Conservation (phyloP, 2,113 vertebrate genomes). For the Scopus umbretta region DNA sequence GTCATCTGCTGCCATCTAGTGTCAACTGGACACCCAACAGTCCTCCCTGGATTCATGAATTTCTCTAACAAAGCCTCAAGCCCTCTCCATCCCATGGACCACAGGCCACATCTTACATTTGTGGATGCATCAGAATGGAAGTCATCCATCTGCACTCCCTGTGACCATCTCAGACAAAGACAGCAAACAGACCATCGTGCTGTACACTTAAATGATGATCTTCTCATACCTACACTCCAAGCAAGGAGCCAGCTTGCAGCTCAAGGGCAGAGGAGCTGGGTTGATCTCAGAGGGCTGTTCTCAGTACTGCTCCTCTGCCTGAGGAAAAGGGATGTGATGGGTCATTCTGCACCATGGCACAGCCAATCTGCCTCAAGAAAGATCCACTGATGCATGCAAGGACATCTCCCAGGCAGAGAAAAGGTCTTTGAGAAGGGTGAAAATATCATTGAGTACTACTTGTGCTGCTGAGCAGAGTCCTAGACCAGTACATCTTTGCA, state of each 20-base stretch:
- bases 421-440: background rate
- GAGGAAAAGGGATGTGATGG: background rate
- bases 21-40: accelerated
- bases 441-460: background rate
- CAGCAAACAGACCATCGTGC: background rate
- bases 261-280: background rate
- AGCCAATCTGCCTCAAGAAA: background rate
- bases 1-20: constrained; percentile 28
- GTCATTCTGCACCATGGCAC: background rate
- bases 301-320: background rate
- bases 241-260: background rate
- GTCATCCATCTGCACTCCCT: background rate
- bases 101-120: accelerated
- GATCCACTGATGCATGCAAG: background rate
- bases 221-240: background rate
- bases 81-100: accelerated
- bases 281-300: background rate
- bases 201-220: no score
- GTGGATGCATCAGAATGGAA: no score
- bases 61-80: background rate
- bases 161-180: background rate
- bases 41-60: accelerated
- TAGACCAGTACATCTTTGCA: background rate
- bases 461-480: background rate
- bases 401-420: background rate